phyloP scores from a whole-genome alignment of 2,888 invertebrate species.

The Caenorhabditis afra region DNA sequence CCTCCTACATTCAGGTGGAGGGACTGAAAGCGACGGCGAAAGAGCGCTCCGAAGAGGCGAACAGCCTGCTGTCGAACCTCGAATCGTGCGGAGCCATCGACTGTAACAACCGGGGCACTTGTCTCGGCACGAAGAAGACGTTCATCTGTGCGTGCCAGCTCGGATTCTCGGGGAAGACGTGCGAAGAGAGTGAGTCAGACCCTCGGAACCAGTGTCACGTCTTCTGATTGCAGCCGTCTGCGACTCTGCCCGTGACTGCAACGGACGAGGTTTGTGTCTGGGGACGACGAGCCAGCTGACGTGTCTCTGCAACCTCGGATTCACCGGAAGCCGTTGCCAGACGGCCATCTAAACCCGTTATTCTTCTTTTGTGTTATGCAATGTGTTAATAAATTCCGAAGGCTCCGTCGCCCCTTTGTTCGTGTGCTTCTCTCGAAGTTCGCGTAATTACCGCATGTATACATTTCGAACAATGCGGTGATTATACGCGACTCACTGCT shows the following conservation, averaged over 20 bases:
- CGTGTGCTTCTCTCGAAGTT: constrained; percentile 8
- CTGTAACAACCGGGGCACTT: constrained; percentile 75
- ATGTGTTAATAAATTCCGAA: constrained; percentile 34
- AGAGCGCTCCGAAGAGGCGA: constrained; percentile 44
- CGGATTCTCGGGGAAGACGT: constrained; percentile 73
- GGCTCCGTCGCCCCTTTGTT: constrained; percentile 6
- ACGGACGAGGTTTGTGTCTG: constrained; percentile 76
- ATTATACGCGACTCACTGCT: constrained; percentile 53
- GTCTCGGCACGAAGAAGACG: constrained; percentile 71
- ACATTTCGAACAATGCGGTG: constrained; percentile 43
- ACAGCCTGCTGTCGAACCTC: constrained; percentile 33
- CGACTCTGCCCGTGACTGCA: constrained; percentile 76
- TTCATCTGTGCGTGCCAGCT: constrained; percentile 75
- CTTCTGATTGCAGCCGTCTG: constrained; percentile 70
- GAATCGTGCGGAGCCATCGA: constrained; percentile 64
- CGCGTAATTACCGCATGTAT: constrained; percentile 49
- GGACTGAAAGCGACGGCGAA: constrained; percentile 50
- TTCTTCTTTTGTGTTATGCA: not conserved
- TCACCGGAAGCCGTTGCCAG: constrained; percentile 72
- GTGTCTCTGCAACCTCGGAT: constrained; percentile 74
- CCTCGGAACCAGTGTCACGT: too few relatives aligned
- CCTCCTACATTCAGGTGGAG: constrained; percentile 37
- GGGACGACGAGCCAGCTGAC: constrained; percentile 72
- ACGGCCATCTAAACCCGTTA: constrained; percentile 58
- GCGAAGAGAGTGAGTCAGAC: constrained; percentile 73